Percentiles rank a stretch among this genome's conserved stretches.
These are phyloP conservation scores for Nicator chloris DNA, from an alignment of 2,113 vertebrate genomes.

Conservation along the genomic window DNA sequence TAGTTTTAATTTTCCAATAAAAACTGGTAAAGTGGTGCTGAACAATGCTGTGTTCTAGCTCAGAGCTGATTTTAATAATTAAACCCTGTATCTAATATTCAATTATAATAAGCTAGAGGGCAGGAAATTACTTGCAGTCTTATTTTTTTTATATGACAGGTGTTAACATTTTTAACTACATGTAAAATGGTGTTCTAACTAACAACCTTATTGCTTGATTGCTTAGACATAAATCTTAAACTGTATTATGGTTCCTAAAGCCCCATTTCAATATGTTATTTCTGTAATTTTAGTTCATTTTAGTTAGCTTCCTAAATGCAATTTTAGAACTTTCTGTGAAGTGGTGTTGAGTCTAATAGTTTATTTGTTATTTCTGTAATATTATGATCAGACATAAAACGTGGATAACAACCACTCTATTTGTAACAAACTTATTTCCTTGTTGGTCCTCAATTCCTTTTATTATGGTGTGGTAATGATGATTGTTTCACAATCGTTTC, in stretches of 20 bases:
- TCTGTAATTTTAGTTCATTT: not conserved
- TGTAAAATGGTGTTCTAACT: not conserved
- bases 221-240: not conserved
- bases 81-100: not conserved
- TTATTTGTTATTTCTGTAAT: not conserved
- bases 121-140: not conserved
- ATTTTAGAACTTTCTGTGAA: not conserved
- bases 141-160: not conserved
- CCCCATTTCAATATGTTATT: not conserved
- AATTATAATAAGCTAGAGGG: not conserved
- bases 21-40: not conserved
- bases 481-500: not conserved
- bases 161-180: not conserved
- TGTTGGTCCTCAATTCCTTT: constrained; percentile 4
- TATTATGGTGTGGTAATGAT: constrained; percentile 7
- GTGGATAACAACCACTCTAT: not conserved
- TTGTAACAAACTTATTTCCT: constrained; percentile 5
- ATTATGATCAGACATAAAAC: not conserved
- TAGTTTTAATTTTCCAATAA: not conserved
- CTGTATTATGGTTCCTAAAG: not conserved
- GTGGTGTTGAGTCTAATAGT: constrained; percentile 1
- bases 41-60: not conserved
- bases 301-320: not conserved
- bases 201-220: not conserved
- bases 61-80: not conserved